These are phyloP conservation scores for Hyppa rectilinea DNA, from an alignment of 2,888 invertebrate species.

Conservation along the genomic window DNA sequence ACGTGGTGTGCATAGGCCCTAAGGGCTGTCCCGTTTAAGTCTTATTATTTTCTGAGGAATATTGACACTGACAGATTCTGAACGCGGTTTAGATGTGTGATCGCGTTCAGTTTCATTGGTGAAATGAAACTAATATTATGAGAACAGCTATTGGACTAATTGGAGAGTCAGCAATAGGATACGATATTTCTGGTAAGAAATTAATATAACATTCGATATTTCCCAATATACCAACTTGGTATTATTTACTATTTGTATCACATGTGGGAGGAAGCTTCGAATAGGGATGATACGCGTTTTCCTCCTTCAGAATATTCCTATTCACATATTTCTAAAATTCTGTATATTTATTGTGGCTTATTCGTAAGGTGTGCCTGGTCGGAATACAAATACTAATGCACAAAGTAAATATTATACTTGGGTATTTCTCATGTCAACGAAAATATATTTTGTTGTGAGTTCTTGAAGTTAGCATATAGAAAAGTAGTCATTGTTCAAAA, in stretches of 20 bases:
- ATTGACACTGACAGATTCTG: no score
- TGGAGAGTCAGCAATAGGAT: conserved; percentile 2
- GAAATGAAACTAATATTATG: conserved; percentile 13
- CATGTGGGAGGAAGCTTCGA: conserved; percentile 33
- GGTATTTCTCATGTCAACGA: conserved; percentile 16
- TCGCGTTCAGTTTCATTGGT: no score
- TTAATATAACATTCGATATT: conserved; percentile 22
- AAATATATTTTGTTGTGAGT: conserved; percentile 4
- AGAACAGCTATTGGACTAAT: not conserved
- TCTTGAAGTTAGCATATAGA: not conserved
- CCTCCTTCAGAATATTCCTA: conserved; percentile 47
- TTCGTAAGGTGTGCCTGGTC: conserved; percentile 27
- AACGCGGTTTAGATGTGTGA: no score
- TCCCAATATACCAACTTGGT: conserved; percentile 22
- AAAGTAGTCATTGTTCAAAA: not conserved
- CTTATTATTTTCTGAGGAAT: no score
- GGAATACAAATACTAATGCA: conserved; percentile 49
- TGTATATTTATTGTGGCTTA: conserved; percentile 40
- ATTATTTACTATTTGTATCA: conserved; percentile 50
- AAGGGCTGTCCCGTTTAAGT: no score
- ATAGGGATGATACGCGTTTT: conserved; percentile 49
- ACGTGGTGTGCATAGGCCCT: no score
- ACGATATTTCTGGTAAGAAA: conserved; percentile 20
- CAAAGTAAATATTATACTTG: conserved; percentile 21
- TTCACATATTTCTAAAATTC: conserved; percentile 53